Percentiles rank a stretch among this genome's conserved stretches.
Conservation (phyloP, 2,113 vertebrate genomes). For the Hyperopisus bebe region DNA sequence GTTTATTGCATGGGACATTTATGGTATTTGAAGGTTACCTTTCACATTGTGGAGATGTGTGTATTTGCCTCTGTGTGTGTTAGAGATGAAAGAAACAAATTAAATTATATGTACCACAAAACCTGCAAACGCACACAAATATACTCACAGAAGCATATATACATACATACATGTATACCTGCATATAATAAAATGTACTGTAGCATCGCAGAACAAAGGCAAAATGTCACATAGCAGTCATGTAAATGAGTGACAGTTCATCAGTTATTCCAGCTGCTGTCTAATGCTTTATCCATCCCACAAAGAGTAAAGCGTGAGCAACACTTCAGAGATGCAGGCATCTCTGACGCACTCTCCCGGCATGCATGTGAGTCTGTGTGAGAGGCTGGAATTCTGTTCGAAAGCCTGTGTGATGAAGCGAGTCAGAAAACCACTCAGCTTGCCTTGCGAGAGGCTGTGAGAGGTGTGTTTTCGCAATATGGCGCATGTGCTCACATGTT, state of each 20-base stretch:
- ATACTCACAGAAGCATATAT: background rate
- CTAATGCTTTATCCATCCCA: slow-evolving; percentile 23
- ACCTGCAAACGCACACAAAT: background rate
- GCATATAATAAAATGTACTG: background rate
- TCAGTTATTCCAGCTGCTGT: slow-evolving; percentile 26
- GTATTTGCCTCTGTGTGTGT: background rate
- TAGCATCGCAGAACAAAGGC: slow-evolving; percentile 34
- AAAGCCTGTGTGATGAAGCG: background rate
- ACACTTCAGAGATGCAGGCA: slow-evolving; percentile 26
- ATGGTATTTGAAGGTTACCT: slow-evolving; percentile 99
- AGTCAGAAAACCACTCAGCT: background rate
- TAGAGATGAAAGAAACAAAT: background rate
- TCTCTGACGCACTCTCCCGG: background rate
- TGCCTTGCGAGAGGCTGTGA: background rate
- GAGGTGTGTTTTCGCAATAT: background rate
- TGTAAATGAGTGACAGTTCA: slow-evolving; percentile 28
- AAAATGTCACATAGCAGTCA: slow-evolving; percentile 41
- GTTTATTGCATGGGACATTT: slow-evolving; percentile 93
- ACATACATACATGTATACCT: background rate
- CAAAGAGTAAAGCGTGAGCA: slow-evolving; percentile 19
- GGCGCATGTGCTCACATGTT: slow-evolving; percentile 25
- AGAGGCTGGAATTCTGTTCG: background rate
- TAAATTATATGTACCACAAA: background rate
- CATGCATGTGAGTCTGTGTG: background rate
- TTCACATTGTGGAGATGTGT: slow-evolving; percentile 78